These are phyloP conservation scores for Phaethon lepturus DNA, from an alignment of 2,113 vertebrate species.

Conservation along the genomic window DNA sequence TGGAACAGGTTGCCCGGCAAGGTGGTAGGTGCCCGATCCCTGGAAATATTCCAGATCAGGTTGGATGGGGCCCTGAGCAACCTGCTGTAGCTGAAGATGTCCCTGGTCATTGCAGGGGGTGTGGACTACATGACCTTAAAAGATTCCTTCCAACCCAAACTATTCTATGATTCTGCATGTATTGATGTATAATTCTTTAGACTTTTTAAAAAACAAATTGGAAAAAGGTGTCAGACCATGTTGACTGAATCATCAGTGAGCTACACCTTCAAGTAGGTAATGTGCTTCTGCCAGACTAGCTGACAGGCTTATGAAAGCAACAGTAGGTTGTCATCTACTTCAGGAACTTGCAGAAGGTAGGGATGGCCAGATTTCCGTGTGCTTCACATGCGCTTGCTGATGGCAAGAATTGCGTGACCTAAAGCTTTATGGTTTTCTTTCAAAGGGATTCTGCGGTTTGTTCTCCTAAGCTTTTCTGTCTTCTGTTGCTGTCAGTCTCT, in stretches of 20 bases:
- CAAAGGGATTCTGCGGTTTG: background rate
- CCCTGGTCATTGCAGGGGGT: too few relatives aligned
- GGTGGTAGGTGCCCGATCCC: too few relatives aligned
- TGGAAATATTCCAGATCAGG: too few relatives aligned
- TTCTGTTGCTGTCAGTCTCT: fast-evolving
- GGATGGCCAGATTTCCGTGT: background rate
- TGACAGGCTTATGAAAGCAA: background rate
- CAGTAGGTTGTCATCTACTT: background rate
- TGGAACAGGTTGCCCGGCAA: too few relatives aligned
- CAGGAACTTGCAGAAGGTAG: background rate
- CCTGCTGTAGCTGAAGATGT: too few relatives aligned
- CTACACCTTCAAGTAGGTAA: background rate
- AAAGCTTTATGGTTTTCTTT: background rate
- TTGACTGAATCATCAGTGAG: background rate
- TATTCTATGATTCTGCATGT: too few relatives aligned
- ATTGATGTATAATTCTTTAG: background rate
- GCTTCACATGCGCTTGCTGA: fast-evolving
- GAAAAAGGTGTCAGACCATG: background rate
- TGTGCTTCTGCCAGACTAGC: background rate
- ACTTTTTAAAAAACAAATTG: background rate
- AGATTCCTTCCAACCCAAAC: too few relatives aligned
- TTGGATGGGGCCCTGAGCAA: too few relatives aligned
- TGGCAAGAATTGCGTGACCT: background rate
- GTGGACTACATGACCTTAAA: too few relatives aligned
- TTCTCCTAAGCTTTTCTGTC: background rate